Conservation (phyloP, 2,113 vertebrate species). For the Plestiodon gilberti region DNA sequence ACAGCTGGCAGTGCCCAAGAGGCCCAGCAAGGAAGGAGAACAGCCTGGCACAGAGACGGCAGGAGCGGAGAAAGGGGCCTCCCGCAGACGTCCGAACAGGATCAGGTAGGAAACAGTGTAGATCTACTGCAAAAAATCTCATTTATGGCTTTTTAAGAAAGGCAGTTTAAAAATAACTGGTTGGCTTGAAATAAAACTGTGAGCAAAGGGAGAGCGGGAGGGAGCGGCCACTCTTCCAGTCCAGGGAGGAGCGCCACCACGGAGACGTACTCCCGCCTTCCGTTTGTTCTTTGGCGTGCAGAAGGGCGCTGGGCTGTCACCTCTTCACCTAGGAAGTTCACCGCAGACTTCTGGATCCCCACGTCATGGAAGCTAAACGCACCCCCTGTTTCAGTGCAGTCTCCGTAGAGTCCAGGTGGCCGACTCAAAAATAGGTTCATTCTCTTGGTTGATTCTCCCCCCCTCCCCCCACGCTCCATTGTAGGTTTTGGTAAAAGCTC, state of each 20-base stretch:
- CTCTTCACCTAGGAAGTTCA: neutral
- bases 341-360: too few relatives aligned
- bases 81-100: too few relatives aligned
- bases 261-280: neutral
- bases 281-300: neutral
- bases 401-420: neutral
- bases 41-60: neutral
- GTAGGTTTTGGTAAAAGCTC: rapidly evolving
- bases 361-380: too few relatives aligned
- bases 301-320: too few relatives aligned
- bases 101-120: too few relatives aligned
- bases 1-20: too few relatives aligned
- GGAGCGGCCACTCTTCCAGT: too few relatives aligned
- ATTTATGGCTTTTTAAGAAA: neutral
- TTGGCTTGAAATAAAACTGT: neutral
- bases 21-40: neutral
- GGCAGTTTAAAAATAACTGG: neutral
- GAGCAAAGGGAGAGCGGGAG: neutral
- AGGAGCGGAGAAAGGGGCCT: neutral
- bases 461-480: neutral
- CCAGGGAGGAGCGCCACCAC: too few relatives aligned
- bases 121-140: neutral
- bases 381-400: too few relatives aligned
- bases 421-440: neutral
- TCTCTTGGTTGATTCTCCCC: neutral